Percentiles rank a stretch among this genome's conserved stretches.
phyloP scores from a whole-genome alignment of 2,797 vertebrate species.

The Sus cebifrons region DNA sequence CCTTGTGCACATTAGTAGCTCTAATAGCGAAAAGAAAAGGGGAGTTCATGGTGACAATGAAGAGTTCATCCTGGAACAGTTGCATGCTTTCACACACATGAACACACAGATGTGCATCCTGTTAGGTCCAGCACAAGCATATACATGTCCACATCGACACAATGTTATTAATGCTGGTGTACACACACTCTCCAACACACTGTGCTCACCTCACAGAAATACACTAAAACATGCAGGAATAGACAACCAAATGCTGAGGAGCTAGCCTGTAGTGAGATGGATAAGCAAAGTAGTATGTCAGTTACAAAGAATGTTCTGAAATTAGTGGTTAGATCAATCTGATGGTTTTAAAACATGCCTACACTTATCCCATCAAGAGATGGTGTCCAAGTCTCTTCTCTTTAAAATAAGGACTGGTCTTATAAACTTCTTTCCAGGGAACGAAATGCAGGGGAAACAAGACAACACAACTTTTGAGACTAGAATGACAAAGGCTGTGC shows the following conservation, averaged over 20 bases:
- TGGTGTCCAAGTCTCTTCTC: background rate
- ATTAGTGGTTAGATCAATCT: background rate
- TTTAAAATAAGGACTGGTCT: background rate
- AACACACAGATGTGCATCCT: accelerated
- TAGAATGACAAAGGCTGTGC: background rate
- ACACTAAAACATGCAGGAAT: background rate
- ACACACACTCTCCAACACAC: background rate
- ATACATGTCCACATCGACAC: background rate
- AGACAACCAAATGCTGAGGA: background rate
- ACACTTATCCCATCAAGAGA: background rate
- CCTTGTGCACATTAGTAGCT: background rate
- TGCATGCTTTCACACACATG: background rate
- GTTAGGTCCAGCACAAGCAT: background rate
- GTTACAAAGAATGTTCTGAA: background rate
- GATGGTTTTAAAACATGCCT: background rate
- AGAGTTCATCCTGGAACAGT: background rate
- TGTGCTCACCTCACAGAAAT: background rate
- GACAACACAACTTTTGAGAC: background rate
- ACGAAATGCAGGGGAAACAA: background rate
- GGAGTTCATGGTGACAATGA: background rate
- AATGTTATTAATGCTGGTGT: background rate
- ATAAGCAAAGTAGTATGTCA: background rate
- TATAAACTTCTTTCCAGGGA: background rate
- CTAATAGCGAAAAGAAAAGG: background rate
- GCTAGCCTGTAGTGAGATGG: background rate